A percentile compares a stretch with the other conserved stretches of the same genome.
Conservation (phyloP, 2,797 vertebrate species). For the Smutsia temminckii region DNA sequence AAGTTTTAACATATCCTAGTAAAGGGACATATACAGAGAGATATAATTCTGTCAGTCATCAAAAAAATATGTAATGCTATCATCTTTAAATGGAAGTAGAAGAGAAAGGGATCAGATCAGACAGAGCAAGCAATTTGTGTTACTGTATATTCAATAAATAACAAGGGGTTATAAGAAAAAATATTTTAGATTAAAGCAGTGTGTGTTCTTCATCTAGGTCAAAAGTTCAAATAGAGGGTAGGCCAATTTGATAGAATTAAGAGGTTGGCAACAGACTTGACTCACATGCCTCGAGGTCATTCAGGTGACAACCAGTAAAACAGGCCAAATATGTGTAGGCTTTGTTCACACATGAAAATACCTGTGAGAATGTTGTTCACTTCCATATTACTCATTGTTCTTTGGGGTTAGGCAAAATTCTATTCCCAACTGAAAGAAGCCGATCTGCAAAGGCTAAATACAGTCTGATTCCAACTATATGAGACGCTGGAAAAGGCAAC, state of each 20-base stretch:
- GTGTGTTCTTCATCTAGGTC: neutral
- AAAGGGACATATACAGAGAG: neutral
- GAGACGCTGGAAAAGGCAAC: neutral
- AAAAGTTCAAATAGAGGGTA: neutral
- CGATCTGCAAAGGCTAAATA: neutral
- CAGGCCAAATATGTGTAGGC: neutral
- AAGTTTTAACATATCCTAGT: neutral
- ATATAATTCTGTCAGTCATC: neutral
- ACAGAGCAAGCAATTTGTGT: neutral
- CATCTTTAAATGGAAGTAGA: neutral
- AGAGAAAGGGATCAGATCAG: neutral
- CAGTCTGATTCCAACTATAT: neutral
- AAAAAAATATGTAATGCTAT: neutral
- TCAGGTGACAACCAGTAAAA: neutral
- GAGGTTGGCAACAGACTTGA: neutral
- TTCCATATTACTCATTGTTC: neutral
- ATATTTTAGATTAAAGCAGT: neutral
- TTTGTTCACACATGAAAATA: neutral
- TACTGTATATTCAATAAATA: constrained; percentile 11
- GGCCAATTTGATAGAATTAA: neutral
- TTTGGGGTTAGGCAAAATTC: neutral
- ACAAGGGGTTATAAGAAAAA: neutral
- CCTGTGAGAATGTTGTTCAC: neutral
- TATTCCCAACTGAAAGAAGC: neutral
- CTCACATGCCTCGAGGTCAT: neutral